Evolutionary conservation across 2,888 invertebrate genomes (phyloP).

Genomic region (Trissoscelio sp.): DNA sequence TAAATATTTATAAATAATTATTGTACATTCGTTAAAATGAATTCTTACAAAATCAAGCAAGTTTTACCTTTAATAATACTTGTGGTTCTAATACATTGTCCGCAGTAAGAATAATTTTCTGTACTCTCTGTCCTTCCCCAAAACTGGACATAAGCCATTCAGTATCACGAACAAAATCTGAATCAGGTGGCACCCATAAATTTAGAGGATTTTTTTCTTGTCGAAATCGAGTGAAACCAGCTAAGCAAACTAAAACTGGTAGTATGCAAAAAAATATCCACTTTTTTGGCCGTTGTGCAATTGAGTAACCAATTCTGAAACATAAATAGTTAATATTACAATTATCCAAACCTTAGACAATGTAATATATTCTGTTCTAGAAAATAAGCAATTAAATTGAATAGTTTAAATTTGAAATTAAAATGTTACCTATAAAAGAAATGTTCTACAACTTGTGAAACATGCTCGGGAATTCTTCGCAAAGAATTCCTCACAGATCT

Average conservation of each 20-base stretch:
- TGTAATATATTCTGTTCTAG: no score
- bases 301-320: constrained; percentile 85
- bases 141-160: constrained; percentile 89
- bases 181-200: constrained; percentile 90
- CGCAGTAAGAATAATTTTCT: constrained; percentile 87
- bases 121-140: constrained; percentile 86
- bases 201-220: constrained; percentile 90
- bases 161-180: constrained; percentile 88
- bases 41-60: not conserved
- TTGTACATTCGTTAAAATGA: not conserved
- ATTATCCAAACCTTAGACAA: no score
- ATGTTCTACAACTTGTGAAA: constrained; percentile 76
- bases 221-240: constrained; percentile 87
- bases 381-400: no score
- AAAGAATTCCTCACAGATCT: constrained; percentile 64
- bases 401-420: not conserved
- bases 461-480: constrained; percentile 75
- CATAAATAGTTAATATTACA: no score
- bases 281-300: constrained; percentile 86
- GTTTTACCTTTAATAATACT: constrained; percentile 82
- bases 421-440: constrained; percentile 79
- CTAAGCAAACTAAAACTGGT: constrained; percentile 85
- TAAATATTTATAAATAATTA: not conserved
- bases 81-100: constrained; percentile 88
- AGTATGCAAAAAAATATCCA: constrained; percentile 86